Base-by-base conservation (phyloP, 92 coral and sea anemone species). In the Montipora capitata region DNA sequence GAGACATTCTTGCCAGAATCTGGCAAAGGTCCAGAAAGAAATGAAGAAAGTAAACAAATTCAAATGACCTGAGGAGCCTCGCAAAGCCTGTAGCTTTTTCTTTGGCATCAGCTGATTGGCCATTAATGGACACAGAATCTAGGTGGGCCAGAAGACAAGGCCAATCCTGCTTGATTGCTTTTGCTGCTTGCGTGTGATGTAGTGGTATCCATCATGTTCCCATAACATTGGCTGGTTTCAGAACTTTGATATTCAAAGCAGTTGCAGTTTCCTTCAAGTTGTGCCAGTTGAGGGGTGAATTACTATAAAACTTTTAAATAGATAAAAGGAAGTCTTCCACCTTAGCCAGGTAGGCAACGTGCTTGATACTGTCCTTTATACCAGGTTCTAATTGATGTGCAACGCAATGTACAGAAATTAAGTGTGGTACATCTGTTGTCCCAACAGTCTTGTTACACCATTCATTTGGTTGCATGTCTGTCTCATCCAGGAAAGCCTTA, bases 21-120 rank as follows among this genome's bases (percentile, higher is more conserved):
- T 87, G 82, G 91, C 77, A 87, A 87, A 87, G 80, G 78, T 87
- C 85, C 86, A 71, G 76, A 83, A 87, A 78, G 82, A 87, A 87
- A 79, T 79, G 79, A 56, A 67, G 65, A 74, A 87, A 87, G 63
- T 70, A 68, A 76, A 80, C 91, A 78, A 79, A 87, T 79, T 81
- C 80, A 74, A 79, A 78, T 57, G 85, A 73, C 67, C 75, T 61
- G 77, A 87, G 86, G 75, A 77, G 76, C 75, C 80, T 87, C 71
- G 73, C 80, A 79, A 79, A 87, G 49, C 85, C 79, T 77, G 74
- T 87, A 78, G 86, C 91, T 74, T 87, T 87, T 42, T 72, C 81
- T 79, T 79, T 79, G 61, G 89, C 82, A 85, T 85, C 82, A 82
- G 78, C 78, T 45, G 82, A 48, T 51, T 85, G 89, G 73, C 91